phyloP scores from a whole-genome alignment of 2,797 vertebrate genomes.

The Rhabdophis nuchalis region DNA sequence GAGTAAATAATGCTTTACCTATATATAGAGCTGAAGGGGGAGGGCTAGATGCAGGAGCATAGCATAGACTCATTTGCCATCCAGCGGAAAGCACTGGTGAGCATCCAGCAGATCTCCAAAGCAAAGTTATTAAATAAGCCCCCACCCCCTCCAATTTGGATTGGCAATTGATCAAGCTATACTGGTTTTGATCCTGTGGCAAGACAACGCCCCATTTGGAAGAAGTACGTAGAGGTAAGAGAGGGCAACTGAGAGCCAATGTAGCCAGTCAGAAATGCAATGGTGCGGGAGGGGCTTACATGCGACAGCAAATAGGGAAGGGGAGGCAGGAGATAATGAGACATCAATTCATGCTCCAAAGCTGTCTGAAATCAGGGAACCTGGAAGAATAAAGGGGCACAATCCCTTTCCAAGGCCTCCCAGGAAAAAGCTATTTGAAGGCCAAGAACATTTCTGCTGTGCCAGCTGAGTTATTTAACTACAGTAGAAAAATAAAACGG shows the following conservation, averaged over 20 bases:
- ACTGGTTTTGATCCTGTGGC: slow-evolving; percentile 8
- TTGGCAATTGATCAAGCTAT: not conserved
- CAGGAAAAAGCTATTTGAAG: not conserved
- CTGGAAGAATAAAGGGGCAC: not conserved
- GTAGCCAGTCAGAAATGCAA: not conserved
- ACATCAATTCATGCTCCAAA: not conserved
- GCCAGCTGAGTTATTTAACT: not conserved
- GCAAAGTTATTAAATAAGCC: slow-evolving; percentile 1
- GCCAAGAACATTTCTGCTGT: not conserved
- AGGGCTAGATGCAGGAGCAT: not conserved
- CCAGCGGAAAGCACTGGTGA: not conserved
- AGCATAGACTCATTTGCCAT: not conserved
- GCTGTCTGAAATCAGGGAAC: not conserved
- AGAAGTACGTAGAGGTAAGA: slow-evolving; percentile 15
- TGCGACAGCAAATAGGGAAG: not conserved
- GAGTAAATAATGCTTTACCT: slow-evolving; percentile 26
- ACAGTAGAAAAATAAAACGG: not conserved
- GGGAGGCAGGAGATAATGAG: not conserved
- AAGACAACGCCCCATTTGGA: slow-evolving; percentile 10
- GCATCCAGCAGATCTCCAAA: not conserved
- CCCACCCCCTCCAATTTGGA: not conserved
- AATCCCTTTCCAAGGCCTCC: not conserved
- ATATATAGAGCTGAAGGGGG: slow-evolving; percentile 15
- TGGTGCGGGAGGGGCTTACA: not conserved
- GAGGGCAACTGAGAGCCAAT: slow-evolving; percentile 14